These are phyloP conservation scores for Trisateles emortualis DNA, from an alignment of 2,888 invertebrate species.

Conservation along the genomic window DNA sequence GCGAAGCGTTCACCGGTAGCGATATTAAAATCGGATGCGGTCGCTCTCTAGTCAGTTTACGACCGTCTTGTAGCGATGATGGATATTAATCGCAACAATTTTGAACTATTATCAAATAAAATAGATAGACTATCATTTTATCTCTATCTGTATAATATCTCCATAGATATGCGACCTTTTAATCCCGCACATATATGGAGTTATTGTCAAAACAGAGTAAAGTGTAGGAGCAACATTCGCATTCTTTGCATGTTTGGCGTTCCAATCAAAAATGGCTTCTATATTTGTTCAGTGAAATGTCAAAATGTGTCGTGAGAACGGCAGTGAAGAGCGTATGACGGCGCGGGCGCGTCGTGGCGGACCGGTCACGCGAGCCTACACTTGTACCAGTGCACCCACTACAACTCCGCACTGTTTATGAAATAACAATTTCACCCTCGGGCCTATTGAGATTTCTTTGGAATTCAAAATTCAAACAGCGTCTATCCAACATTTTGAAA, in stretches of 20 bases:
- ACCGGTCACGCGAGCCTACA: slow-evolving; percentile 77
- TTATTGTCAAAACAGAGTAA: slow-evolving; percentile 53
- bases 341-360: slow-evolving; percentile 70
- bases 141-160: slow-evolving; percentile 57
- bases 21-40: slow-evolving; percentile 67
- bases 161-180: slow-evolving; percentile 58
- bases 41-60: slow-evolving; percentile 53
- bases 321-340: slow-evolving; percentile 67
- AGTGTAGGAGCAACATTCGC: slow-evolving; percentile 58
- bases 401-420: slow-evolving; percentile 52
- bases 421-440: slow-evolving; percentile 69
- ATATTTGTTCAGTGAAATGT: slow-evolving; percentile 84
- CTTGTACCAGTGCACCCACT: slow-evolving; percentile 57
- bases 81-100: slow-evolving; percentile 59
- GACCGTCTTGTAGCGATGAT: slow-evolving; percentile 48
- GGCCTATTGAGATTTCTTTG: slow-evolving; percentile 62
- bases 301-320: slow-evolving; percentile 83
- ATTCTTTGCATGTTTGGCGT: slow-evolving; percentile 66
- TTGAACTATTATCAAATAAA: slow-evolving; percentile 61
- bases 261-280: slow-evolving; percentile 80
- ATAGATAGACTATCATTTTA: slow-evolving; percentile 56
- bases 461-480: slow-evolving; percentile 22
- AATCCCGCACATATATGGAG: slow-evolving; percentile 54
- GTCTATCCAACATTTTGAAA: slow-evolving; percentile 10
- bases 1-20: slow-evolving; percentile 66